Conservation (phyloP, 2,113 vertebrate genomes). For the Aldabrachelys gigantea region DNA sequence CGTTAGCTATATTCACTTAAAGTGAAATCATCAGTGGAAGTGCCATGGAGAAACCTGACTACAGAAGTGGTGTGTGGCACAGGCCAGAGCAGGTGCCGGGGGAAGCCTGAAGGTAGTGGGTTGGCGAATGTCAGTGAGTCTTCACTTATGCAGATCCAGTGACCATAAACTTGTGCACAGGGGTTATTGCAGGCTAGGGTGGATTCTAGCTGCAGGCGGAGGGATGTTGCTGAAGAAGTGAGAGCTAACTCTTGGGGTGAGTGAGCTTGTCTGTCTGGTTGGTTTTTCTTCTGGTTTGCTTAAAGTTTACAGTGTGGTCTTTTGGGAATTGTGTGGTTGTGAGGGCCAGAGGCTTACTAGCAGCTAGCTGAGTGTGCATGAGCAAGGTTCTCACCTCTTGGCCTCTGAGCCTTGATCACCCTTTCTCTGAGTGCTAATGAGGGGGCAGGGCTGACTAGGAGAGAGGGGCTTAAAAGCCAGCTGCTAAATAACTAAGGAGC, state of each 20-base stretch:
- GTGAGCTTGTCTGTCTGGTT: not conserved
- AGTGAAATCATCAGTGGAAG: not conserved
- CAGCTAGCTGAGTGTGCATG: not conserved
- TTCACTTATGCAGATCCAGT: fast-evolving
- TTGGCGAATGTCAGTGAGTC: fast-evolving
- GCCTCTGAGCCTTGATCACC: not conserved
- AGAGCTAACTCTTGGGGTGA: not conserved
- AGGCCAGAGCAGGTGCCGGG: not conserved
- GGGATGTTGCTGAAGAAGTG: not conserved
- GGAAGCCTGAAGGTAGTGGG: fast-evolving
- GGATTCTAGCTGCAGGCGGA: not conserved
- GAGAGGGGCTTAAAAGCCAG: not conserved
- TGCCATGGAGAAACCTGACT: not conserved
- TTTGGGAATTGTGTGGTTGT: not conserved
- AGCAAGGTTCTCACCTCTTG: not conserved
- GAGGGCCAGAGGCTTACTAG: not conserved
- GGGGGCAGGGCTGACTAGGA: not conserved
- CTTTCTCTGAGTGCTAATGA: not conserved
- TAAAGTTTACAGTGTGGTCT: not conserved
- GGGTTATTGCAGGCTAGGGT: not conserved
- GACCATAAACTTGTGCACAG: not conserved
- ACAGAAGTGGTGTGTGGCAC: not conserved
- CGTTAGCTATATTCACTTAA: not conserved
- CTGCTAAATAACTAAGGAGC: not conserved
- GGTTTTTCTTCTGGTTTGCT: not conserved